Percentiles rank a stretch among this genome's conserved stretches.
These are phyloP conservation scores for Sebastes schlegelii DNA, from an alignment of 2,113 vertebrate genomes.

Conservation along the genomic window DNA sequence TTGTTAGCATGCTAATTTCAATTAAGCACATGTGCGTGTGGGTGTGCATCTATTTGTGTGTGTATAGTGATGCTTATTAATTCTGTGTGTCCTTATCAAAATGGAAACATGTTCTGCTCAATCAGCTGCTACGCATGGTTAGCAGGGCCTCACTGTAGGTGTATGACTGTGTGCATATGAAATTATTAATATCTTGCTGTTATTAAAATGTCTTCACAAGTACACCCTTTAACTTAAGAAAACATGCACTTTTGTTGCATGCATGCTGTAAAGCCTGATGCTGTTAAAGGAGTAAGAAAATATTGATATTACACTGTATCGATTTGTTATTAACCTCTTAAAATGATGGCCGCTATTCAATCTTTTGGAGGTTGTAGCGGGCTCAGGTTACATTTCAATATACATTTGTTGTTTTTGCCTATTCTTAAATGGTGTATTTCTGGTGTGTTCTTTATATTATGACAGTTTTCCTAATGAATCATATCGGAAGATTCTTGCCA, in stretches of 20 bases:
- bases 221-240: not conserved
- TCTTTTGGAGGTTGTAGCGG: no score
- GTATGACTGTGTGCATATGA: not conserved
- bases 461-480: no score
- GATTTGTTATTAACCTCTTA: no score
- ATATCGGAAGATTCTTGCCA: no score
- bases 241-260: not conserved
- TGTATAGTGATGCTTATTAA: slow-evolving; percentile 14
- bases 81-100: not conserved
- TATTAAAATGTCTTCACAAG: not conserved
- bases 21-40: not conserved
- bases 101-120: slow-evolving; percentile 18
- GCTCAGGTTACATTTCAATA: no score
- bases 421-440: no score
- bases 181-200: not conserved
- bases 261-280: not conserved
- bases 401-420: no score
- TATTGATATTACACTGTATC: no score
- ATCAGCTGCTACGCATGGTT: slow-evolving; percentile 14
- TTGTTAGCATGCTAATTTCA: slow-evolving; percentile 20
- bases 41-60: not conserved
- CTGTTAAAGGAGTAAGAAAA: no score
- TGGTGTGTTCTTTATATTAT: no score
- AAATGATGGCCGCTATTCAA: no score
- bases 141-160: not conserved